Conservation (phyloP, 2,797 vertebrate species). For the Smutsia gigantea region DNA sequence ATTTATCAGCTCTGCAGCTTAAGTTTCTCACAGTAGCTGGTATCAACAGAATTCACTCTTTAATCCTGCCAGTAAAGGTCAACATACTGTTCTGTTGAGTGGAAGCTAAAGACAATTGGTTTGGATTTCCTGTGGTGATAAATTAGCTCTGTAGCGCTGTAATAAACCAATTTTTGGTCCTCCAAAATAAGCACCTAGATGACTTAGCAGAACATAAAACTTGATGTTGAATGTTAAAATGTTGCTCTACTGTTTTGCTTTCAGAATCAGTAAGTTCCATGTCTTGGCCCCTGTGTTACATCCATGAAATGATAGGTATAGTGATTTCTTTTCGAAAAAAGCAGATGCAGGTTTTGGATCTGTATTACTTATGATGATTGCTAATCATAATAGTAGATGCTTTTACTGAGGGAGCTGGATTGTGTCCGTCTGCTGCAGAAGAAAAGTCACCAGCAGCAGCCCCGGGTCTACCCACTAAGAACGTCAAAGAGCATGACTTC, state of each 20-base stretch:
- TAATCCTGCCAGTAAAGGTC: neutral
- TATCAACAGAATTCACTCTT: neutral
- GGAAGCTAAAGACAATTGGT: neutral
- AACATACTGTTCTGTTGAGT: neutral
- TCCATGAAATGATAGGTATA: neutral
- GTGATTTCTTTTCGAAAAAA: neutral
- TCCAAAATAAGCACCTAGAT: neutral
- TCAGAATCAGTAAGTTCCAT: neutral
- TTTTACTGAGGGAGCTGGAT: neutral
- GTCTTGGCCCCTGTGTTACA: neutral
- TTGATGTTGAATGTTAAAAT: neutral
- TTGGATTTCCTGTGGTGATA: neutral
- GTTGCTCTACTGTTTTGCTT: neutral
- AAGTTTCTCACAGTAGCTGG: neutral
- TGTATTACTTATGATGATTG: neutral
- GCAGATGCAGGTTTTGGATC: neutral
- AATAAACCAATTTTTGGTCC: neutral
- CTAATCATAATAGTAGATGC: neutral
- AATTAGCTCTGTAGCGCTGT: neutral
- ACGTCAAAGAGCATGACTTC: neutral
- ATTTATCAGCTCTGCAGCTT: neutral
- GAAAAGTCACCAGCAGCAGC: neutral
- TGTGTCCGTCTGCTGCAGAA: neutral
- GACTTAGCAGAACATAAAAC: conserved; percentile 10
- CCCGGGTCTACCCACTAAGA: neutral